A percentile compares a stretch with the other conserved stretches of the same genome.
Conservation (phyloP, 1,140 invertebrate species). For the Oreohelix idahoensis region DNA sequence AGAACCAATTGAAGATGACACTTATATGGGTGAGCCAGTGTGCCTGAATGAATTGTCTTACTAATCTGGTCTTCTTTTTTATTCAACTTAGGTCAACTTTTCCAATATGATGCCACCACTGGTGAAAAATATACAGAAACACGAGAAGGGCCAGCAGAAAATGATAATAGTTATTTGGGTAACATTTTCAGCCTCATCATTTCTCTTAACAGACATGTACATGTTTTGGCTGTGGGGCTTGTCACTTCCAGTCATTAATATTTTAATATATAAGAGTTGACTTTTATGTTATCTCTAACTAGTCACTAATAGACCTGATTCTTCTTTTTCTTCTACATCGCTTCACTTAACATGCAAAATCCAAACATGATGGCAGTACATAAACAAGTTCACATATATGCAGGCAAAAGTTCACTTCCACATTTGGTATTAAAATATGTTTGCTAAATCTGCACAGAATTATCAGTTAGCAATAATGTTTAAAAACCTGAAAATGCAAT, state of each 20-base stretch:
- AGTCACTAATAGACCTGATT: not conserved
- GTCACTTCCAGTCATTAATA: not conserved
- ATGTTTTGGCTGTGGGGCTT: not conserved
- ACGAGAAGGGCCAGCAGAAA: not conserved
- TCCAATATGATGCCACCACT: not conserved
- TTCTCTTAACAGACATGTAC: not conserved
- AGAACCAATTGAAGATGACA: conserved; percentile 13
- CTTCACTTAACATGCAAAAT: no score
- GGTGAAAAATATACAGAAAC: not conserved
- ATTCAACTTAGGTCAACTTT: conserved; percentile 31
- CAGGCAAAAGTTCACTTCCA: no score
- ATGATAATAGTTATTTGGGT: conserved; percentile 32
- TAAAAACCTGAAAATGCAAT: no score
- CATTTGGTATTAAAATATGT: no score
- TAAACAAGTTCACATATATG: no score
- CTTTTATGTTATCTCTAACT: not conserved
- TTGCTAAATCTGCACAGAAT: no score
- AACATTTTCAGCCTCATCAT: not conserved
- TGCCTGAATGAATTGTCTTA: not conserved
- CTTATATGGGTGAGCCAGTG: conserved; percentile 25
- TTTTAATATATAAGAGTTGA: not conserved
- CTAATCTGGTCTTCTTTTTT: not conserved
- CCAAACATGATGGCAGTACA: no score
- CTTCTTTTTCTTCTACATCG: no score
- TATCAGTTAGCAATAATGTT: no score